Percentiles rank a stretch among this genome's conserved stretches.
Evolutionary conservation across 2,888 invertebrate genomes (phyloP).

Genomic region (Mesorhabditis sp.): DNA sequence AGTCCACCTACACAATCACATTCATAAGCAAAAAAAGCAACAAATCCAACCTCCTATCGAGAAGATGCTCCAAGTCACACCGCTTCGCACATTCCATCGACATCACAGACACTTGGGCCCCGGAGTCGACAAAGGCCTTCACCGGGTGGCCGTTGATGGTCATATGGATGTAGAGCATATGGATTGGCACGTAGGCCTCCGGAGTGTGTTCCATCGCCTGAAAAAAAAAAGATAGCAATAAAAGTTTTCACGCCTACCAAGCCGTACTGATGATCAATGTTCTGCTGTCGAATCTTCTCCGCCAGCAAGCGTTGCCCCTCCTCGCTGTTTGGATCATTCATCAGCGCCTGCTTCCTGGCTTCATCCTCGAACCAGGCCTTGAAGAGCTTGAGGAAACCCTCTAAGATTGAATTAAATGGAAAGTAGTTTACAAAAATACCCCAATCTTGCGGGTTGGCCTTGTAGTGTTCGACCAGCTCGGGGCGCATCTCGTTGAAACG

Average conservation of each 20-base stretch:
- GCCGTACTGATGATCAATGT: conserved; percentile 74
- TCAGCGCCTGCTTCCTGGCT: neutral
- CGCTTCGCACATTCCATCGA: conserved; percentile 80
- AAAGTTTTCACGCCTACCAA: conserved; percentile 10
- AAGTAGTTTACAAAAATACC: neutral
- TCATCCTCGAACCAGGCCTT: conserved; percentile 2
- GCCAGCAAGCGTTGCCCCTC: conserved; percentile 91
- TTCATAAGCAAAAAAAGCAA: neutral
- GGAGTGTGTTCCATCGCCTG: conserved; percentile 98
- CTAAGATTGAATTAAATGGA: conserved; percentile 14
- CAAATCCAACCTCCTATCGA: conserved; percentile 76
- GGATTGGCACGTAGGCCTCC: conserved; percentile 93
- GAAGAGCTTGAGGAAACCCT: conserved; percentile 14
- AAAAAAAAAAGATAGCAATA: conserved; percentile 62
- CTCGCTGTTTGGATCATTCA: conserved; percentile 75
- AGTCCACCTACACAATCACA: conserved; percentile 64
- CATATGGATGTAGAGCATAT: conserved; percentile 95
- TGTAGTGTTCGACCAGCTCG: neutral
- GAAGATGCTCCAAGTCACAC: conserved; percentile 59
- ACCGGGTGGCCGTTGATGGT: conserved; percentile 92
- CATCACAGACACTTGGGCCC: conserved; percentile 97
- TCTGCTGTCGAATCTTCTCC: conserved; percentile 81
- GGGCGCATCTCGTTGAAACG: neutral
- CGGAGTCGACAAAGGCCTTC: conserved; percentile 97
- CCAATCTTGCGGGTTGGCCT: neutral